Percentiles rank a stretch among this genome's conserved stretches.
Evolutionary conservation across 2,888 invertebrate genomes (phyloP).

Genomic region (Cephus nigrinus): DNA sequence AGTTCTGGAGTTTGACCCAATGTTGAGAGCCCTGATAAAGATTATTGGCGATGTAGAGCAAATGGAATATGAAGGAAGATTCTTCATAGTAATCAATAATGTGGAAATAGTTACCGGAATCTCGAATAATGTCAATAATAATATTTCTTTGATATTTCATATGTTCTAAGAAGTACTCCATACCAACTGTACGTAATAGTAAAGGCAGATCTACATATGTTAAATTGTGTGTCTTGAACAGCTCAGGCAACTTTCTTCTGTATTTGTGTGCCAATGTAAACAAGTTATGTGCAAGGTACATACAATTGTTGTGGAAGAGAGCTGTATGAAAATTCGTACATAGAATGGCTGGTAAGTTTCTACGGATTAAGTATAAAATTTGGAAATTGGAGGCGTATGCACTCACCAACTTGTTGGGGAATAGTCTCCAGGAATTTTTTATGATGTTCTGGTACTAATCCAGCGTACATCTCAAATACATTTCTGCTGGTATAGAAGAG

Average conservation of each 20-base stretch:
- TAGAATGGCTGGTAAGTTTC: slow-evolving; percentile 8
- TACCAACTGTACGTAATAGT: slow-evolving; percentile 75
- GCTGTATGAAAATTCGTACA: slow-evolving; percentile 68
- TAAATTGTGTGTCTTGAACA: slow-evolving; percentile 70
- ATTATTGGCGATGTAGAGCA: slow-evolving; percentile 32
- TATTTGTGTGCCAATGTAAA: slow-evolving; percentile 77
- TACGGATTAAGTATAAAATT: not conserved
- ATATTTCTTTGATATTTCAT: slow-evolving; percentile 81
- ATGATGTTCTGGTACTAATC: slow-evolving; percentile 83
- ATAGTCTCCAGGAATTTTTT: slow-evolving; percentile 83
- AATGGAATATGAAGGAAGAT: slow-evolving; percentile 30
- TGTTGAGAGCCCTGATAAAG: slow-evolving; percentile 65
- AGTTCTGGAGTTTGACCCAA: slow-evolving; percentile 70
- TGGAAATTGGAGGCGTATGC: not conserved
- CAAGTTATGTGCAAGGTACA: slow-evolving; percentile 84
- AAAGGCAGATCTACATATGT: slow-evolving; percentile 78
- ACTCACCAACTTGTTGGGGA: slow-evolving; percentile 86
- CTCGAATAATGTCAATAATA: slow-evolving; percentile 79
- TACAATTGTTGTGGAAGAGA: slow-evolving; percentile 91
- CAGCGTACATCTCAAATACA: slow-evolving; percentile 82
- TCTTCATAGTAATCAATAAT: not conserved
- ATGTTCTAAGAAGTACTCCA: slow-evolving; percentile 78
- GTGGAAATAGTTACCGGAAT: slow-evolving; percentile 73
- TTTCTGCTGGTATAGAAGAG: slow-evolving; percentile 78
- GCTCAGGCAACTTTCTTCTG: slow-evolving; percentile 71